A percentile compares a stretch with the other conserved stretches of the same genome.
Evolutionary conservation across 2,113 vertebrate genomes (phyloP).

Genomic region (Rattus rattus): DNA sequence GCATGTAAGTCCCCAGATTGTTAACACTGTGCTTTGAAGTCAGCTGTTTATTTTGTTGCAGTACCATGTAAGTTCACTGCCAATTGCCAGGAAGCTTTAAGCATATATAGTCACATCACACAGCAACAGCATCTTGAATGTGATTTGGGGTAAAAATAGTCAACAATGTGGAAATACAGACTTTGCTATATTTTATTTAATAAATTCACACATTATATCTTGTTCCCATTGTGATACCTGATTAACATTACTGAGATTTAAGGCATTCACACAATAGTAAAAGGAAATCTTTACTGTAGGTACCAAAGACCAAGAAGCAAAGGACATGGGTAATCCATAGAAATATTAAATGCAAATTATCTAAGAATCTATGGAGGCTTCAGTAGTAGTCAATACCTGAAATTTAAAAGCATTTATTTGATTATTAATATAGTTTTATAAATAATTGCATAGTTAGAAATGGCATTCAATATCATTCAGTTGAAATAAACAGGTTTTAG

Average conservation of each 20-base stretch:
- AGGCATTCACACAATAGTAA: not conserved
- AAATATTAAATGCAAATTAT: not conserved
- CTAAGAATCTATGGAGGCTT: not conserved
- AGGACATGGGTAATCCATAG: not conserved
- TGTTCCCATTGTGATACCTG: not conserved
- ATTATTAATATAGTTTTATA: not conserved
- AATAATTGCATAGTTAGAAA: not conserved
- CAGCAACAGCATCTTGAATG: not conserved
- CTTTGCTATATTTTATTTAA: not conserved
- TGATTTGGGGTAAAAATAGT: not conserved
- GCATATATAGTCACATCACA: not conserved
- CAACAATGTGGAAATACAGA: not conserved
- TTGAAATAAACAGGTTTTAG: not conserved
- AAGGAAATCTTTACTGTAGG: not conserved
- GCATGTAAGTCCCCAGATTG: not conserved
- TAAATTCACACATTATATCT: not conserved
- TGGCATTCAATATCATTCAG: not conserved
- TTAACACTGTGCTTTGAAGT: not conserved
- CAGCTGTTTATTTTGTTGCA: not conserved
- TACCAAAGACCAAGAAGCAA: not conserved
- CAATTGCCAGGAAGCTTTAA: conserved; percentile 16
- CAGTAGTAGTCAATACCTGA: not conserved
- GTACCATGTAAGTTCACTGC: not conserved
- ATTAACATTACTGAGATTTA: not conserved
- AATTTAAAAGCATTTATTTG: not conserved